These are phyloP conservation scores for Plestiodon gilberti DNA, from an alignment of 2,113 vertebrate species.

Conservation along the genomic window DNA sequence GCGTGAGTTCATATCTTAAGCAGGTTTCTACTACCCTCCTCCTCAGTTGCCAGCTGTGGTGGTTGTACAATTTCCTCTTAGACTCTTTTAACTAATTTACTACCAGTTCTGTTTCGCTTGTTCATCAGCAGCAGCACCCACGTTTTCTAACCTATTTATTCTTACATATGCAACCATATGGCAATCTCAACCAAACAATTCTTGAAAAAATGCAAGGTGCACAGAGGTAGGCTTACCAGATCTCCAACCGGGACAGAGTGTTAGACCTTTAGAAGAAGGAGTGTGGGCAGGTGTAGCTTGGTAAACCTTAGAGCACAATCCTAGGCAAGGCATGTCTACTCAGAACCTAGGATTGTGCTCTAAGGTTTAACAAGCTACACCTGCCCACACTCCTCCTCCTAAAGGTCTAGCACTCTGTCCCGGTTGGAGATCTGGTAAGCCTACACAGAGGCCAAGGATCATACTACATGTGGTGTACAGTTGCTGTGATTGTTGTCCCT, in stretches of 20 bases:
- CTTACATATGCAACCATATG: background rate
- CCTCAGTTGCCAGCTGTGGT: constrained; percentile 43
- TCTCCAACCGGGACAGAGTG: no score
- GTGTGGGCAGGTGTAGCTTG: no score
- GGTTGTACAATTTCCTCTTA: constrained; percentile 21
- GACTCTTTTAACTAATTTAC: constrained; percentile 28
- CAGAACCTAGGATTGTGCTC: no score
- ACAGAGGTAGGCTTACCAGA: no score
- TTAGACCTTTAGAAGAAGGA: no score
- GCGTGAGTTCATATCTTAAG: constrained; percentile 29
- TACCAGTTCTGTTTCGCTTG: constrained; percentile 3
- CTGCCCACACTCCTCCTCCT: no score
- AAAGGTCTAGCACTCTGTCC: no score
- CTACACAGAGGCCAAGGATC: background rate
- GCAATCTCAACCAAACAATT: background rate
- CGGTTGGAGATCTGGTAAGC: no score
- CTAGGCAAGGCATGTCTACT: no score
- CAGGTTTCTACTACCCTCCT: constrained; percentile 30
- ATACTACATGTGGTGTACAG: background rate
- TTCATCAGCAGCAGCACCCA: constrained; percentile 16
- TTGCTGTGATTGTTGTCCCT: background rate
- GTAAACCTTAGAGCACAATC: no score
- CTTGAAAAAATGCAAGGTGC: constrained; percentile 12
- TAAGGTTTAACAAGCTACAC: no score
- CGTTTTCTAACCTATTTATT: background rate